Evolutionary conservation across 1,140 invertebrate species (phyloP), one percentile per base, ranked within the genome.

Genomic region (Pseudoatta argentina): DNA sequence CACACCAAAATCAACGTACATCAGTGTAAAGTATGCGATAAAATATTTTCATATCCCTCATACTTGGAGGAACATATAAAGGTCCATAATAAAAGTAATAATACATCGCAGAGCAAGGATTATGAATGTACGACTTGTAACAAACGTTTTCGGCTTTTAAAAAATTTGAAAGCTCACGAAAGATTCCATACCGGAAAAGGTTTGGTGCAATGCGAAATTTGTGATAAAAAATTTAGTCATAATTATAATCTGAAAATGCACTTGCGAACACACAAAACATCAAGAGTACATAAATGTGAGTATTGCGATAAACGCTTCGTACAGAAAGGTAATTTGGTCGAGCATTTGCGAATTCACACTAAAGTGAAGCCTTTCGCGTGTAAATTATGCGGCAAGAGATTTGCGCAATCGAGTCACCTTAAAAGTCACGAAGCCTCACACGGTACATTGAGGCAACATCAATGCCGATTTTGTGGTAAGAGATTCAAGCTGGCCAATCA

Each of bases 321-420:
- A 16, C 95, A 95, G 27, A 95, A 95, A 69, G 95, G 95, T 73
- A 96, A 96, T 89, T 91, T 96, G 30, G 93, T 95, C 4, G 95
- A 95, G 76, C 96, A 96, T 88, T 83, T 95, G 77, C 94, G 95
- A 89, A 95, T 95, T 61, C 96, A 96, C 63, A 96, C 95, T 0
- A 96, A 95, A 85, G 89, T 95, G 10, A 96, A 96, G 77, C 96
- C 96, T 0, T 96, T 94, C 79, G 92, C 94, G 18, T 96, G 96
- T 87, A 92, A 95, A 88, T 83, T 92, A 0, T 96, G 95, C 86
- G 93, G 92, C 2, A 96, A 95, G 88, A 92, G 88, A 53, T 95
- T 95, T 71, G 90, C 93, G 0, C 94, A 95, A 75, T 94, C 94
- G 24, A 94, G 94, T 85, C 94, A 95, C 85, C 87, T 96, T 34